phyloP scores from a whole-genome alignment of 1,140 invertebrate species.

The Trinorchestia longiramus region DNA sequence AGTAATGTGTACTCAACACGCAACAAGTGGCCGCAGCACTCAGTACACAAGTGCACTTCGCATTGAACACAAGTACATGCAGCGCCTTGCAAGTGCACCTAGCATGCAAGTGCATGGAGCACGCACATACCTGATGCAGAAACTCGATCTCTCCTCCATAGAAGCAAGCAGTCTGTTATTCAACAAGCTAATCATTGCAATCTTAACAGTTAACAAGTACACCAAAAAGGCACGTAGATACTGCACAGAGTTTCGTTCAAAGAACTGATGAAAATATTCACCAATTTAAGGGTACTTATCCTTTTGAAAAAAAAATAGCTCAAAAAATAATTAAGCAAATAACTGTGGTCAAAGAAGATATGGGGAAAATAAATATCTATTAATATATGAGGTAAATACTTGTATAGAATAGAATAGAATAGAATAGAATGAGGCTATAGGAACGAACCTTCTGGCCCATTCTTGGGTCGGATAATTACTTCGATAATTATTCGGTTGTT shows the following conservation, averaged over 20 bases:
- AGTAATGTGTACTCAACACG: not conserved
- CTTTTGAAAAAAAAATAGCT: no score
- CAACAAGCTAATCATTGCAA: not conserved
- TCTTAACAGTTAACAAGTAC: not conserved
- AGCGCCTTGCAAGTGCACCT: not conserved
- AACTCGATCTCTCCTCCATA: not conserved
- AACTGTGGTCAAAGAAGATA: not conserved
- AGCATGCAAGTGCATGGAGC: not conserved
- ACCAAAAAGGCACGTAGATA: not conserved
- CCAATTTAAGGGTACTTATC: not conserved
- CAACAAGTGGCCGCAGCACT: not conserved
- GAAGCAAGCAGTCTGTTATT: not conserved
- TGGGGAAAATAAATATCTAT: no score
- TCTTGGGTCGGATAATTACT: no score
- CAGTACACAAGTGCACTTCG: no score
- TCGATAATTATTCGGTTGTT: no score
- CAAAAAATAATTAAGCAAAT: not conserved
- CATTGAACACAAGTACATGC: no score
- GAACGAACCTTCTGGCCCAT: no score
- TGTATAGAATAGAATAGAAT: no score
- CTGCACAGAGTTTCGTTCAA: not conserved
- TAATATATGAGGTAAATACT: no score
- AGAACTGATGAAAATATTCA: not conserved
- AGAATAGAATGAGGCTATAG: no score
- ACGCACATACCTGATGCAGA: not conserved